Evolutionary conservation across 2,888 invertebrate species (phyloP).

Genomic region (Homarus gammarus): DNA sequence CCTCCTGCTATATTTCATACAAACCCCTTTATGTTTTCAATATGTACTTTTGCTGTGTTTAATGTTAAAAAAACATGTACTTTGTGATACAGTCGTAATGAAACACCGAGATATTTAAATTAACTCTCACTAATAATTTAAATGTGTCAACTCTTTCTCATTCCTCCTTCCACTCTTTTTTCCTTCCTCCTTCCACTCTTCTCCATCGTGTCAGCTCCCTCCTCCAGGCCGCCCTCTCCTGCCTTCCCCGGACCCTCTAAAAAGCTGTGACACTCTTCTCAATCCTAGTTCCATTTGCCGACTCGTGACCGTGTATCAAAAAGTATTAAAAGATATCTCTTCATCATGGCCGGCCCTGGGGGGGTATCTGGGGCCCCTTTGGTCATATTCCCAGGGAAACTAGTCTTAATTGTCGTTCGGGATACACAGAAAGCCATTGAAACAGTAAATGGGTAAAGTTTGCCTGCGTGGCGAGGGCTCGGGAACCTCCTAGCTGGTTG

Average conservation of each 20-base stretch:
- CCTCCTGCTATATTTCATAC: no score
- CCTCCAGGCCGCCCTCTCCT: no score
- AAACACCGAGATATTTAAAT: no score
- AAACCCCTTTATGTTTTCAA: no score
- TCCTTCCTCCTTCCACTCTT: no score
- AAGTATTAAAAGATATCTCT: not conserved
- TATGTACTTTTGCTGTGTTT: no score
- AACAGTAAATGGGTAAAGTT: conserved; percentile 10
- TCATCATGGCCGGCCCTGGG: not conserved
- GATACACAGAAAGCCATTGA: conserved; percentile 15
- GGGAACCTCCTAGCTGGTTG: not conserved
- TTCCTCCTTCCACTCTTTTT: no score
- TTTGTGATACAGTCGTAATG: no score
- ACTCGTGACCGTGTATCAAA: not conserved
- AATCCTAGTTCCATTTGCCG: not conserved
- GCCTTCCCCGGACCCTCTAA: not conserved
- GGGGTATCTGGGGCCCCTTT: not conserved
- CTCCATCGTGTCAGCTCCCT: no score
- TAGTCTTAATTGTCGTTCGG: conserved; percentile 2
- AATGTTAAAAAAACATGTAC: no score
- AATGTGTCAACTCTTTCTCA: no score
- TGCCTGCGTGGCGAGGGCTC: not conserved
- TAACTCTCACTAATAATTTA: no score
- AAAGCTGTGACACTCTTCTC: not conserved
- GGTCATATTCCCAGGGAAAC: conserved; percentile 1